A percentile compares a stretch with the other conserved stretches of the same genome.
These are phyloP conservation scores for Erinaceus europaeus DNA, from an alignment of 2,113 vertebrate species.

Conservation along the genomic window DNA sequence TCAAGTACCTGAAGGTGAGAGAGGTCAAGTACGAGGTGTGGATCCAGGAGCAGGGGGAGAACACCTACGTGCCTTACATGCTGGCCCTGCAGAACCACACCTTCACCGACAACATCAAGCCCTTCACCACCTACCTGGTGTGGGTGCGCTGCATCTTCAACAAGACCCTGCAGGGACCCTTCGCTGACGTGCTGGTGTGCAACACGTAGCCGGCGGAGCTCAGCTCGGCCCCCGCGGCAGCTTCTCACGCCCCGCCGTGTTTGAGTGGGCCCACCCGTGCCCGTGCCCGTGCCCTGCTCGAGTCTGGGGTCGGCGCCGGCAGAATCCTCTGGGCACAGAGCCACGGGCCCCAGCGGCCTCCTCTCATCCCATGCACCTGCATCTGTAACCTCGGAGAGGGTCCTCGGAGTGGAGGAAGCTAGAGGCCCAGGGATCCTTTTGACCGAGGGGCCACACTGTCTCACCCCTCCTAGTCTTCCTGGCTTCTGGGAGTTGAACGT, in stretches of 20 bases:
- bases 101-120: constrained; percentile 98
- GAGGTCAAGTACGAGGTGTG: constrained; percentile 98
- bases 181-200: constrained; percentile 95
- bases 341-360: rapidly evolving
- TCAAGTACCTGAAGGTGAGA: constrained; percentile 94
- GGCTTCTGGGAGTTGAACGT: neutral
- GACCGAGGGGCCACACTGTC: neutral
- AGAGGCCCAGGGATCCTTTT: neutral
- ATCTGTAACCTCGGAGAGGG: neutral
- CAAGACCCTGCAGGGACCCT: constrained; percentile 95
- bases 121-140: constrained; percentile 96
- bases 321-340: neutral
- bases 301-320: constrained; percentile 23
- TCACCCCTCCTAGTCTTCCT: neutral
- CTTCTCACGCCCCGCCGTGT: too few relatives aligned
- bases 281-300: constrained; percentile 63
- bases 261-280: constrained; percentile 50
- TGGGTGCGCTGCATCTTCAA: constrained; percentile 99
- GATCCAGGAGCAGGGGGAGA: constrained; percentile 99
- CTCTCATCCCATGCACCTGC: neutral
- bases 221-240: neutral
- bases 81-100: constrained; percentile 97
- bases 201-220: constrained; percentile 84
- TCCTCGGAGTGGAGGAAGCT: neutral
- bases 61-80: constrained; percentile 98